Evolutionary conservation across 2,113 vertebrate species (phyloP).

Genomic region (Megaceryle torquata): DNA sequence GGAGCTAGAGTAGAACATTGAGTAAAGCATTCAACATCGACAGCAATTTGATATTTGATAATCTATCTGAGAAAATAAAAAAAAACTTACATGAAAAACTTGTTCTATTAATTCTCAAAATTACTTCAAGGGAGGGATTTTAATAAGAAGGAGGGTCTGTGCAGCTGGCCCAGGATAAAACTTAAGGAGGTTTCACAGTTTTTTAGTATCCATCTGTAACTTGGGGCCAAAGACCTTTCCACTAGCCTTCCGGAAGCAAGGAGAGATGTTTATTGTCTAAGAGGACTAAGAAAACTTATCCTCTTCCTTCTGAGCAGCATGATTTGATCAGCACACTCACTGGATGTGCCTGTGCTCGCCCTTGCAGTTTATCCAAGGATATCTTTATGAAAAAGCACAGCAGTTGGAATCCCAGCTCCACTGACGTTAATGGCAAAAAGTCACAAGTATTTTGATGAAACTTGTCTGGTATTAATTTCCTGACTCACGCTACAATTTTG

Average conservation of each 20-base stretch:
- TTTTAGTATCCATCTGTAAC: background rate
- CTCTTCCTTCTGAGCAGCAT: background rate
- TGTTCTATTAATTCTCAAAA: background rate
- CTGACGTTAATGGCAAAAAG: background rate
- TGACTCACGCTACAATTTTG: background rate
- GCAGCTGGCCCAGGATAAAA: background rate
- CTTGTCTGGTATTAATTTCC: background rate
- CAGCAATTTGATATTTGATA: background rate
- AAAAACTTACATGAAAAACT: background rate
- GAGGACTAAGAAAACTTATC: background rate
- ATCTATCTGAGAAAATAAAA: background rate
- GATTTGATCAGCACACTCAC: background rate
- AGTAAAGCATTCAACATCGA: background rate
- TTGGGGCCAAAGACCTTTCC: background rate
- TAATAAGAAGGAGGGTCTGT: background rate
- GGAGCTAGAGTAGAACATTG: background rate
- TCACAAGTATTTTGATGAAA: background rate
- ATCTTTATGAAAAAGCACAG: background rate
- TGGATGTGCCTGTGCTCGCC: background rate
- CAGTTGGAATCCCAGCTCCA: background rate
- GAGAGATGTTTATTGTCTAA: background rate
- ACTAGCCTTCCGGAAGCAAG: background rate
- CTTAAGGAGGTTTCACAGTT: background rate
- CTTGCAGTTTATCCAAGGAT: background rate
- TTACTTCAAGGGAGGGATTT: background rate